Evolutionary conservation across 2,113 vertebrate species (phyloP).

Genomic region (Paratilapia polleni): DNA sequence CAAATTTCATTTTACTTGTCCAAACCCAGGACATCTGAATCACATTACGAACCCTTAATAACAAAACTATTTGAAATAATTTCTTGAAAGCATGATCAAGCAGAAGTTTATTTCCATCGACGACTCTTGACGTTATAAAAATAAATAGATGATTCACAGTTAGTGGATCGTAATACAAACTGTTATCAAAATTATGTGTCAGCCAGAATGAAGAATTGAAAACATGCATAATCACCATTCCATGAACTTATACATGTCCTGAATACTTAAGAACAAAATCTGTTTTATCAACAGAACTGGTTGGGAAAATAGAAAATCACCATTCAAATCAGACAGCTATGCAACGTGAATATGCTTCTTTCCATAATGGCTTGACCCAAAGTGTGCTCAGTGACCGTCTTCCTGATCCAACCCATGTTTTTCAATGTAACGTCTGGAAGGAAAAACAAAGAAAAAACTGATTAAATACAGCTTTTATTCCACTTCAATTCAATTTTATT

Average conservation of each 20-base stretch:
- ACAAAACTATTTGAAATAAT: conserved; percentile 6
- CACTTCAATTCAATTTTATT: too few relatives aligned
- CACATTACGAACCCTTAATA: not conserved
- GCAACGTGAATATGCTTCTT: conserved; percentile 59
- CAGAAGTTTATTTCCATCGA: conserved; percentile 74
- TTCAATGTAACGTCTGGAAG: conserved; percentile 80
- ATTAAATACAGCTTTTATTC: not conserved
- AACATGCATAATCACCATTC: conserved; percentile 82
- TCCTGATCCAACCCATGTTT: conserved; percentile 79
- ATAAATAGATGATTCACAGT: conserved; percentile 84
- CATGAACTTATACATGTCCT: conserved; percentile 68
- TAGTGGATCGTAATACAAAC: conserved; percentile 83
- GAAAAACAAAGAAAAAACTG: not conserved
- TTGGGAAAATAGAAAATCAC: conserved; percentile 72
- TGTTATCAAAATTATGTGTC: conserved; percentile 84
- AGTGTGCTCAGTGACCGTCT: conserved; percentile 67
- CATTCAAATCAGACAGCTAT: conserved; percentile 61
- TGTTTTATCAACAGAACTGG: conserved; percentile 50
- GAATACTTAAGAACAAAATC: conserved; percentile 63
- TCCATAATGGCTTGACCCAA: conserved; percentile 52
- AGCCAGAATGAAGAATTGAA: conserved; percentile 80
- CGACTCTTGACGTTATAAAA: conserved; percentile 82
- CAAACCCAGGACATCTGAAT: not conserved
- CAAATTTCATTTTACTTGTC: not conserved
- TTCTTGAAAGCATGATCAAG: conserved; percentile 64